Conservation (phyloP, 1,140 invertebrate species). For the Brachionus plicatilis region DNA sequence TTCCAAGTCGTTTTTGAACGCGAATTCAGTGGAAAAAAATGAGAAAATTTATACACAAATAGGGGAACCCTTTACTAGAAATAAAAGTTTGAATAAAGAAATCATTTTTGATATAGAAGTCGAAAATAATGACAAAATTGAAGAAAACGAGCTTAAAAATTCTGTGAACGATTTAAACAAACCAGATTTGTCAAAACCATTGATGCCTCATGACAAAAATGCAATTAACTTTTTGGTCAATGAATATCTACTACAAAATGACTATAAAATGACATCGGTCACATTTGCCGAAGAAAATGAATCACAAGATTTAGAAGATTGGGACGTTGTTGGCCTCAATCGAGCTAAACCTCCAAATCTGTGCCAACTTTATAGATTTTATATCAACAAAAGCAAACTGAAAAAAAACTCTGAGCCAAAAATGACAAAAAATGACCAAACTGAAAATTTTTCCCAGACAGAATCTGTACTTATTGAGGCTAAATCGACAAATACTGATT, state of each 20-base stretch:
- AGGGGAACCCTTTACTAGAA: not conserved
- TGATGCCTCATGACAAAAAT: conserved; percentile 67
- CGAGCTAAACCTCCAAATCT: conserved; percentile 73
- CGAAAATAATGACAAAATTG: not conserved
- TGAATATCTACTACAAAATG: conserved; percentile 72
- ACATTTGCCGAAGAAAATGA: conserved; percentile 88
- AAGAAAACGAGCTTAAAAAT: not conserved
- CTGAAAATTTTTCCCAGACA: conserved; percentile 2
- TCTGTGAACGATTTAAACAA: not conserved
- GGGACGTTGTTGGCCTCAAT: conserved; percentile 80
- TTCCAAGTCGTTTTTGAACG: not conserved
- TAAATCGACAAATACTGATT: not conserved
- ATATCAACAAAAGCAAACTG: conserved; percentile 44
- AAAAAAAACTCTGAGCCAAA: not conserved
- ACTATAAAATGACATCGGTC: conserved; percentile 80
- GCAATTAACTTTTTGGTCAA: conserved; percentile 81
- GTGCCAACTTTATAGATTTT: conserved; percentile 70
- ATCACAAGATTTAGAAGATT: conserved; percentile 82
- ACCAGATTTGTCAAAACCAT: conserved; percentile 43
- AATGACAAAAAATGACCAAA: not conserved
- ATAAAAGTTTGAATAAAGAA: not conserved
- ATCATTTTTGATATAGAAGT: not conserved
- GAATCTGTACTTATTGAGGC: not conserved
- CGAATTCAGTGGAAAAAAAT: not conserved
- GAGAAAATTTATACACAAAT: not conserved